Evolutionary conservation across 2,797 vertebrate species (phyloP), one percentile per base, ranked within the genome.

Genomic region (Gambusia yucatana): DNA sequence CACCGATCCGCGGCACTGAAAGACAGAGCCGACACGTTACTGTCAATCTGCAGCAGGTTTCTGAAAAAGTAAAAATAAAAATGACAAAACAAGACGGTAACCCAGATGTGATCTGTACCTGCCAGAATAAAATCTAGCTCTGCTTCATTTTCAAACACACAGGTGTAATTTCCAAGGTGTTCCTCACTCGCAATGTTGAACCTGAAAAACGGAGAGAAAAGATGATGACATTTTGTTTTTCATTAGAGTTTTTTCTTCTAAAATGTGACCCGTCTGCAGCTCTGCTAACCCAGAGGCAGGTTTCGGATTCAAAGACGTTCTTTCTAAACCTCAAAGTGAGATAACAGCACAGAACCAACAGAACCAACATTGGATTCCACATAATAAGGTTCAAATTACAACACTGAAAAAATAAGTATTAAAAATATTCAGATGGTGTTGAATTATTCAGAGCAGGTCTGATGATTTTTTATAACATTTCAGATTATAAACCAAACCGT

Each of bases 1-100:
- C 93, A 3, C 92, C 86, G 52, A 97, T 84, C 72, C 87, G 72
- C 1, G 97, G 97, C 61, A 87, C 98, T 99, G 92, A 50, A 65
- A 55, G 1, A 69, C 8, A 41, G 6, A 16, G 5, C 33, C 0
- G 25, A 48, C 13, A 4, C 3, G 2, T 39, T 30, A 33, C 4
- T 61, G 20, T 14, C 1, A 30, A 30, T 4, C n/a, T 25, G 22
- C 44, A 70, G 36, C 57, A 43, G 25, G 36, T 9, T 63, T 6
- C 75, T 57, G 52, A 47, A 36, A 36, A 30, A 61, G 14, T 22
- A 13, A 59, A 3, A 36, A 71, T 2, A 6, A 33, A 3, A 41
- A 71, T 41, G 10, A 41, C 63, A 13, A 11, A 67, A 11, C 36
- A 41, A 41, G 9, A 33, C 30, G 0, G 44, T 73, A 28, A 36